phyloP scores from a whole-genome alignment of 2,888 invertebrate genomes.

The Tortrix viridana region DNA sequence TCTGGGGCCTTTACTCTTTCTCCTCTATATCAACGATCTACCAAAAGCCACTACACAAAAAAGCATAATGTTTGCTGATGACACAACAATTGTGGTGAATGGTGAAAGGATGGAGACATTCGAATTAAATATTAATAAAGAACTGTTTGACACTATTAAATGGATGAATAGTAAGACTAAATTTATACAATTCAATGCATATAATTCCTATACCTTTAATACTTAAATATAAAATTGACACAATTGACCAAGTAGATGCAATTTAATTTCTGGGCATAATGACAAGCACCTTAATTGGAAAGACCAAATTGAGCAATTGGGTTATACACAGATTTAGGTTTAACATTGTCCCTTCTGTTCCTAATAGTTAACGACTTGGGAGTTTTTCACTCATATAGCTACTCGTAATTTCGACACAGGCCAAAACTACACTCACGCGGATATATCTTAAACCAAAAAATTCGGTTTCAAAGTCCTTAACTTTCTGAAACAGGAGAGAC shows the following conservation, averaged over 20 bases:
- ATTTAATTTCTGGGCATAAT: neutral
- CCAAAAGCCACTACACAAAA: neutral
- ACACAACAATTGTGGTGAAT: neutral
- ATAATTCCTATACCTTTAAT: neutral
- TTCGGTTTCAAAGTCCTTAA: too few species aligned
- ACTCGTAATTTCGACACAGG: too few species aligned
- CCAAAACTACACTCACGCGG: too few species aligned
- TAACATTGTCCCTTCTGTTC: too few species aligned
- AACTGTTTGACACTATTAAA: neutral
- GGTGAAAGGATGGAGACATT: neutral
- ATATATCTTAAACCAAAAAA: too few species aligned
- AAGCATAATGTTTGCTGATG: neutral
- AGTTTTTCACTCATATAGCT: too few species aligned
- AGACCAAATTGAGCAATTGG: neutral
- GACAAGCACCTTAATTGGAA: neutral
- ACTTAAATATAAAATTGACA: neutral
- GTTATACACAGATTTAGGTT: too few species aligned
- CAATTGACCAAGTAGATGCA: neutral
- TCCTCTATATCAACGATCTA: neutral
- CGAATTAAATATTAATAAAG: neutral
- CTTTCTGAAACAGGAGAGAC: too few species aligned
- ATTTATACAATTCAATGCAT: neutral
- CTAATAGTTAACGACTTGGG: too few species aligned
- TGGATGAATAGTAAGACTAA: neutral
- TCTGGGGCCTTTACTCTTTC: too few species aligned